These are phyloP conservation scores for Alcis repandata DNA, from an alignment of 2,888 invertebrate genomes.

Conservation along the genomic window DNA sequence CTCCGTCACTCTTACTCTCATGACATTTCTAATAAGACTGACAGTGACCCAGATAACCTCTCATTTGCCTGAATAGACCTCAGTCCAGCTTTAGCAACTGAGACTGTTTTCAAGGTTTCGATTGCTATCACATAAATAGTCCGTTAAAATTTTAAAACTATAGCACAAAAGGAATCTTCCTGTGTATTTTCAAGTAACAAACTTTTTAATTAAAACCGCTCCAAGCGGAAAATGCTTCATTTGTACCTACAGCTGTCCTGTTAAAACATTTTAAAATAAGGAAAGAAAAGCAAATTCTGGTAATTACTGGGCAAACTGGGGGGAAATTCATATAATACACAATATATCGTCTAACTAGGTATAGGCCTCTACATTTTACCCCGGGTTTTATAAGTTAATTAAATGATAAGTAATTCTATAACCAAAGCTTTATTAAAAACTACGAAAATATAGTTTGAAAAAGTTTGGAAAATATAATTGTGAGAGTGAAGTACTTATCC, in stretches of 20 bases:
- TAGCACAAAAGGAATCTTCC: conserved; percentile 1
- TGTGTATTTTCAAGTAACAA: conserved; percentile 14
- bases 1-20: too few species aligned
- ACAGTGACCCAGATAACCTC: too few species aligned
- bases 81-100: background rate
- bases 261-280: conserved; percentile 30
- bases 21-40: too few species aligned
- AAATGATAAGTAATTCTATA: too few species aligned
- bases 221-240: conserved; percentile 16
- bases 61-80: background rate
- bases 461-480: too few species aligned
- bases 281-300: conserved; percentile 14
- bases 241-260: conserved; percentile 19
- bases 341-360: background rate
- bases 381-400: too few species aligned
- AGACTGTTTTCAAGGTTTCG: conserved; percentile 1
- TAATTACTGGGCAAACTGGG: conserved; percentile 17
- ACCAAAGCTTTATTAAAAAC: too few species aligned
- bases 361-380: background rate
- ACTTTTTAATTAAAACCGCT: conserved; percentile 32
- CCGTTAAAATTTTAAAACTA: conserved; percentile 10
- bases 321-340: background rate
- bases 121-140: background rate
- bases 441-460: too few species aligned
- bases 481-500: too few species aligned